phyloP scores from a whole-genome alignment of 2,113 vertebrate species.

The Atractosteus spatula region DNA sequence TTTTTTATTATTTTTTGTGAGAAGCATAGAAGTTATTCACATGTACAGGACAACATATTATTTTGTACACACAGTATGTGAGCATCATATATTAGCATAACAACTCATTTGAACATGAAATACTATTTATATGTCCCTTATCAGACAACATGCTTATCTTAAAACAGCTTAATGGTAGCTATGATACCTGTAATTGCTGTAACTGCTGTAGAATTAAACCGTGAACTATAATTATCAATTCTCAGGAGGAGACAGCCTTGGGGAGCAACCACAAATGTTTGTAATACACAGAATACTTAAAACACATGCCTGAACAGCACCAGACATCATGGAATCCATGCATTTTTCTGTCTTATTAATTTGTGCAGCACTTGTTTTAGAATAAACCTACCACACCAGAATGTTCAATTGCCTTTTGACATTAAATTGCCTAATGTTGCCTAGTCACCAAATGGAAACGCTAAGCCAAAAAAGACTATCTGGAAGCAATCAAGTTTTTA shows the following conservation, averaged over 20 bases:
- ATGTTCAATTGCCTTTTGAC: background rate
- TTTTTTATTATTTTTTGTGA: background rate
- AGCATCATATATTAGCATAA: background rate
- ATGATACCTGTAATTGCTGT: conserved; percentile 34
- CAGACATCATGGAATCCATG: conserved; percentile 15
- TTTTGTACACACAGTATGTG: background rate
- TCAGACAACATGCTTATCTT: conserved; percentile 31
- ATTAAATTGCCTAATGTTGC: background rate
- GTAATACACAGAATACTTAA: conserved; percentile 26
- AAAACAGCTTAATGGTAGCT: conserved; percentile 42
- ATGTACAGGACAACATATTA: background rate
- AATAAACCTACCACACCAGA: background rate
- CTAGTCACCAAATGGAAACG: background rate
- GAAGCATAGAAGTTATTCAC: background rate
- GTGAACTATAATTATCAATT: conserved; percentile 34
- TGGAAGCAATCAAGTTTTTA: background rate
- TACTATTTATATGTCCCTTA: conserved; percentile 29
- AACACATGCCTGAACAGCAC: conserved; percentile 23
- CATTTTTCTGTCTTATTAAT: conserved; percentile 17
- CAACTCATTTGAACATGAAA: conserved; percentile 18
- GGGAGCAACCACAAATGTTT: conserved; percentile 31
- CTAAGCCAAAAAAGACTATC: background rate
- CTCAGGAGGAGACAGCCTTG: conserved; percentile 34
- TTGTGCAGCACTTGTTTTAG: conserved; percentile 13
- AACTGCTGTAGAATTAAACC: conserved; percentile 32